These are phyloP conservation scores for Drosophila gunungcola DNA, from an alignment of 1,140 invertebrate genomes.

Conservation along the genomic window DNA sequence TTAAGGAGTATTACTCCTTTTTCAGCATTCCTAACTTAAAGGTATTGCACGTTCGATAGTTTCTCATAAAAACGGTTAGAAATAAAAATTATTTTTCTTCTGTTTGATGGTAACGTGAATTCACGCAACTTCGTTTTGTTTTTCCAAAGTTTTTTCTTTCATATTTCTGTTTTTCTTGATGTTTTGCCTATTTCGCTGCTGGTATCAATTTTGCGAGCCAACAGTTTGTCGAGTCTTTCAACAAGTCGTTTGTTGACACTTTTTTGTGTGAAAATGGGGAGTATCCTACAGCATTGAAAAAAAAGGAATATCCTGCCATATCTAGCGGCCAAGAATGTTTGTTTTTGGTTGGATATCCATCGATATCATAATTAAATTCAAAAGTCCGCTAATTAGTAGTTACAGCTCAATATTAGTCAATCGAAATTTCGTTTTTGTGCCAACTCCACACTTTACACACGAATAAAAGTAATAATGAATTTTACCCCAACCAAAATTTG, in stretches of 20 bases:
- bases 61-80: background rate
- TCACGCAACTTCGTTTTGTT: slow-evolving; percentile 39
- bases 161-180: slow-evolving; percentile 24
- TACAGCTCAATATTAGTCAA: slow-evolving; percentile 7
- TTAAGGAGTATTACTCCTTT: background rate
- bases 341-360: background rate
- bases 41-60: slow-evolving; percentile 12
- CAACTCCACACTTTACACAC: slow-evolving; percentile 7
- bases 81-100: slow-evolving; percentile 26
- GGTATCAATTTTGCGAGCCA: slow-evolving; percentile 31
- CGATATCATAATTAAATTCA: background rate
- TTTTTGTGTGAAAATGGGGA: slow-evolving; percentile 1
- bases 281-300: background rate
- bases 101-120: slow-evolving; percentile 19
- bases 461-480: slow-evolving; percentile 43
- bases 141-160: slow-evolving; percentile 29
- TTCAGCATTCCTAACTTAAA: background rate
- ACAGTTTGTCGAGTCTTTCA: slow-evolving; percentile 43
- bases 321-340: background rate
- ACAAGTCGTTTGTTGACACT: slow-evolving; percentile 42
- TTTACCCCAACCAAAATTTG: slow-evolving; percentile 11
- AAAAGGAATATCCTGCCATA: slow-evolving; percentile 22
- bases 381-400: slow-evolving; percentile 27
- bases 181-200: slow-evolving; percentile 30
- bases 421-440: background rate